These are phyloP conservation scores for Molossus molossus DNA, from an alignment of 2,797 vertebrate genomes.

Conservation along the genomic window DNA sequence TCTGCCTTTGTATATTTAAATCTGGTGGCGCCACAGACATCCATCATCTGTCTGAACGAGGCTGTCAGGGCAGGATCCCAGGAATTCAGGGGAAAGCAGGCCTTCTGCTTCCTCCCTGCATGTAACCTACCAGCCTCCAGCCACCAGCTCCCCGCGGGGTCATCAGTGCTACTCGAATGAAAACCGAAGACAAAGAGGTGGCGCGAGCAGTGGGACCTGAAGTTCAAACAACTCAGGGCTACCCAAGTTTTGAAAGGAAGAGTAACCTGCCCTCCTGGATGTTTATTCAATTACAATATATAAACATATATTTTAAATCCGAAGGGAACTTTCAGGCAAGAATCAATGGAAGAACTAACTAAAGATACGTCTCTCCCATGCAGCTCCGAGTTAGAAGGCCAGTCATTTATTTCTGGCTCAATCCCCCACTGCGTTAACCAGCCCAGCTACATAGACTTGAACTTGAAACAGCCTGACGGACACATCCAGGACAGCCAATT, in stretches of 20 bases:
- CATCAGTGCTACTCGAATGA: conserved; percentile 4
- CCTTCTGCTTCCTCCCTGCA: background rate
- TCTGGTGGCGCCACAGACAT: background rate
- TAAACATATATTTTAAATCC: conserved; percentile 27
- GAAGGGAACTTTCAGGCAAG: background rate
- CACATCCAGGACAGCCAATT: background rate
- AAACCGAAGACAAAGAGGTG: background rate
- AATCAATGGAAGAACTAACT: conserved; percentile 34
- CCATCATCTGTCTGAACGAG: conserved; percentile 57
- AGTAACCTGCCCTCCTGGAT: background rate
- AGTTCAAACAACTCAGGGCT: background rate
- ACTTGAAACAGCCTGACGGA: background rate
- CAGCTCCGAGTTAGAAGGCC: background rate
- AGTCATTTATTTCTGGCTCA: background rate
- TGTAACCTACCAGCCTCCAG: background rate
- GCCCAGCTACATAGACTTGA: background rate
- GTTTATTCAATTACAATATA: background rate
- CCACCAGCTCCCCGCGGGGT: background rate
- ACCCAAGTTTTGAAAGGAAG: background rate
- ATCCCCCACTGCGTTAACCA: background rate
- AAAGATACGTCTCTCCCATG: background rate
- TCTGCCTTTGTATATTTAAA: conserved; percentile 42
- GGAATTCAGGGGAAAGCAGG: background rate
- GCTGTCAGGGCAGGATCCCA: background rate
- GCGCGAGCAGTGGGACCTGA: background rate